phyloP scores from a whole-genome alignment of 2,888 invertebrate species.

The Timandra comae region DNA sequence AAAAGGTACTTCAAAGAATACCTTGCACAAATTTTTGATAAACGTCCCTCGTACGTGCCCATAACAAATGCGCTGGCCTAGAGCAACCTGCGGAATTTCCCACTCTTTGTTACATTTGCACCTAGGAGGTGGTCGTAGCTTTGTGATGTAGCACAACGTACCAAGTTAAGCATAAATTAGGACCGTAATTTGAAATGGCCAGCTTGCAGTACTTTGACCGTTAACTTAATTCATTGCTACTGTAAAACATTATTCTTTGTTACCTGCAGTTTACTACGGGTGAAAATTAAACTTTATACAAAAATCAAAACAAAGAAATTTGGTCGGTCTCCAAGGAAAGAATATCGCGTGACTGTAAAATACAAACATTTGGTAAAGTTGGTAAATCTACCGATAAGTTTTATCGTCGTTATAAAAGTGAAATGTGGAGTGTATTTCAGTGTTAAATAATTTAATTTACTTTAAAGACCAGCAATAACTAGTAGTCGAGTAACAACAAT shows the following conservation, averaged over 20 bases:
- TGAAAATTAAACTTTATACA: background rate
- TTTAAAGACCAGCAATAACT: background rate
- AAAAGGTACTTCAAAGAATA: constrained; percentile 29
- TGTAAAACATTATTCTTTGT: constrained; percentile 17
- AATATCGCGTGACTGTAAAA: constrained; percentile 16
- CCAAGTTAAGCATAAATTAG: constrained; percentile 22
- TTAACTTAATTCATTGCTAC: constrained; percentile 23
- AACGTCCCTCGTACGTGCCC: constrained; percentile 20
- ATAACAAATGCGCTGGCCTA: constrained; percentile 20
- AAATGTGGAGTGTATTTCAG: constrained; percentile 9
- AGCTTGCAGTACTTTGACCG: constrained; percentile 19
- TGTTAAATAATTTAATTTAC: constrained; percentile 4
- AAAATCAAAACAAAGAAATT: background rate
- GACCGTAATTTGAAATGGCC: constrained; percentile 20
- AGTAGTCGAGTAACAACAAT: constrained; percentile 2
- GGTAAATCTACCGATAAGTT: constrained; percentile 16
- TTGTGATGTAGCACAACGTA: constrained; percentile 11
- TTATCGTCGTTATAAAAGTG: constrained; percentile 4
- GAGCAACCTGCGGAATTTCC: constrained; percentile 19
- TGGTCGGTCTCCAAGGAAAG: constrained; percentile 2
- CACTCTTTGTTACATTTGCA: constrained; percentile 20
- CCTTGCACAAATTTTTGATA: constrained; percentile 32
- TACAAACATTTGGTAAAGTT: constrained; percentile 9
- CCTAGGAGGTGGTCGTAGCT: constrained; percentile 11
- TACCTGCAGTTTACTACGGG: constrained; percentile 1